phyloP scores from a whole-genome alignment of 2,113 vertebrate species.

The Glaucomys volans region DNA sequence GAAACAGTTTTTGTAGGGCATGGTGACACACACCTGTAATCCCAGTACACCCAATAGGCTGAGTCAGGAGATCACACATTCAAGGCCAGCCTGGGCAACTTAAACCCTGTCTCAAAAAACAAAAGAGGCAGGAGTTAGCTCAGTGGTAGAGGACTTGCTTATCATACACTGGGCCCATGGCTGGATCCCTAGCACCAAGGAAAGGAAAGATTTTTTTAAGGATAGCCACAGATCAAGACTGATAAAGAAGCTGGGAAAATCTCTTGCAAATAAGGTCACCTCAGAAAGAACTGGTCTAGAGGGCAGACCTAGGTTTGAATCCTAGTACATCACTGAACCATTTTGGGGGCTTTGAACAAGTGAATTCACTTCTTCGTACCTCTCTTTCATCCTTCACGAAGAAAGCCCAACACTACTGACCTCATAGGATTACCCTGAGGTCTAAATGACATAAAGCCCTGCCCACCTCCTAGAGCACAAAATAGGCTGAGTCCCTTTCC shows the following conservation, averaged over 20 bases:
- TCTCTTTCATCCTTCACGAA: background rate
- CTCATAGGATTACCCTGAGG: background rate
- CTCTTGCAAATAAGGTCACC: background rate
- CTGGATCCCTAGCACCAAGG: background rate
- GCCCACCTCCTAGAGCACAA: background rate
- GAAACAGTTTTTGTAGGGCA: conserved; percentile 13
- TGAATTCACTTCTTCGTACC: background rate
- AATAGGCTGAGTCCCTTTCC: background rate
- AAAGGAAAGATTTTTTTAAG: background rate
- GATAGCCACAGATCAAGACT: background rate
- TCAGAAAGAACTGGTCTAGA: background rate
- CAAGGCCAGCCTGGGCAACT: background rate
- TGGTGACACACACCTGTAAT: background rate
- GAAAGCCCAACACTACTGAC: background rate
- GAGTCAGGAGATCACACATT: background rate
- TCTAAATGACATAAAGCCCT: background rate
- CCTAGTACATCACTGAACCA: background rate
- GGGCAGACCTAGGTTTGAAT: background rate
- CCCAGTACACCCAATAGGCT: background rate
- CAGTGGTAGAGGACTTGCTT: background rate
- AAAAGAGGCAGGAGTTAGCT: background rate
- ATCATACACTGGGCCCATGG: background rate
- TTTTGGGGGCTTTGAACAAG: background rate
- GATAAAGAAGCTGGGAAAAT: background rate
- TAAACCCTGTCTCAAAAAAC: background rate